These are phyloP conservation scores for Schizopygopsis malacanthus DNA, from an alignment of 2,797 vertebrate species.

Conservation along the genomic window DNA sequence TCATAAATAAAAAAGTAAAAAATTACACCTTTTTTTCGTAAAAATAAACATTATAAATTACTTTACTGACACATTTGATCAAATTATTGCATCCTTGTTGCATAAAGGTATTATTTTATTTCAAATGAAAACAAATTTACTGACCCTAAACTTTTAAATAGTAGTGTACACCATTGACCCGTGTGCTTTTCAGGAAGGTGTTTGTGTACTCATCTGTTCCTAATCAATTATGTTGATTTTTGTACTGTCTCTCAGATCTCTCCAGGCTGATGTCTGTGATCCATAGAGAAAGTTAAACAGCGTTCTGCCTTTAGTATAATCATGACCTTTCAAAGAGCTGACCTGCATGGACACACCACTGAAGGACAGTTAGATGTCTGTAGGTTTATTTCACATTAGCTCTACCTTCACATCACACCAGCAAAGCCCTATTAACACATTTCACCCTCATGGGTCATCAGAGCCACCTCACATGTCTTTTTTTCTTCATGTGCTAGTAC, in stretches of 20 bases:
- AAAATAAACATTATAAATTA: background rate
- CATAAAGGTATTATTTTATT: background rate
- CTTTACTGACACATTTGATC: background rate
- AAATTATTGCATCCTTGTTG: background rate
- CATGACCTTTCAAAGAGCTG: conserved; percentile 51
- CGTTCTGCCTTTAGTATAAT: conserved; percentile 44
- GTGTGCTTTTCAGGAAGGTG: background rate
- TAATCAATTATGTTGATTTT: conserved; percentile 34
- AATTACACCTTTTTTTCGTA: background rate
- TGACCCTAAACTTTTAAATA: background rate
- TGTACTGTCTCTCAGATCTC: conserved; percentile 13
- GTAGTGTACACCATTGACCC: background rate
- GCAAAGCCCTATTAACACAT: conserved; percentile 71
- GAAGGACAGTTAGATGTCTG: conserved; percentile 28
- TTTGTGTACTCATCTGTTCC: conserved; percentile 9
- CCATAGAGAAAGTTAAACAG: conserved; percentile 36
- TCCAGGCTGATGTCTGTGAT: conserved; percentile 35
- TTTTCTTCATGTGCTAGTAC: conserved; percentile 45
- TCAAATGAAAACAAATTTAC: background rate
- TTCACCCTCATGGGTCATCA: conserved; percentile 77
- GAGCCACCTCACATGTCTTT: conserved; percentile 54
- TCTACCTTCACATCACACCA: conserved; percentile 64
- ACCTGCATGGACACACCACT: conserved; percentile 27
- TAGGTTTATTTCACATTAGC: conserved; percentile 65
- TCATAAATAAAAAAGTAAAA: background rate